Conservation (phyloP, 2,888 invertebrate species). For the Ctena decussata region DNA sequence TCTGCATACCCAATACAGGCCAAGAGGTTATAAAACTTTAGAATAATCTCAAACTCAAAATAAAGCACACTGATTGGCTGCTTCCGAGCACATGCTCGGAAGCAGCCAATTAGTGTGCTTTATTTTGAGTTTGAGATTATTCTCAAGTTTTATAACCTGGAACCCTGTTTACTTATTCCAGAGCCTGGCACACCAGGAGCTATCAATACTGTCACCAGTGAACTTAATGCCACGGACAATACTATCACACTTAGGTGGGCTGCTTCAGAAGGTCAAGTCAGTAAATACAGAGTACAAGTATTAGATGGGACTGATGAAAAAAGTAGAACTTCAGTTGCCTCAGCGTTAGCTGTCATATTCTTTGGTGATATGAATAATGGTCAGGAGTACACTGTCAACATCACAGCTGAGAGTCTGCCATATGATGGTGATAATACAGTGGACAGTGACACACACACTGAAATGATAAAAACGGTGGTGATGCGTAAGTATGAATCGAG, state of each 20-base stretch:
- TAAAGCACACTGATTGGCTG: no score
- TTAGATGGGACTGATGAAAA: neutral
- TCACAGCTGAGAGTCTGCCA: neutral
- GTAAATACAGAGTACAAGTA: neutral
- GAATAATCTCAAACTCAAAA: no score
- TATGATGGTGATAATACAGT: neutral
- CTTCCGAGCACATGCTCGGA: no score
- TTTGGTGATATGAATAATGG: neutral
- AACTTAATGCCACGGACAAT: neutral
- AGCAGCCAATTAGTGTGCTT: no score
- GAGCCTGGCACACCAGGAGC: neutral
- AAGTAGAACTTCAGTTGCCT: no score
- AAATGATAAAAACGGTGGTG: neutral
- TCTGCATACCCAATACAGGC: no score
- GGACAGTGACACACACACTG: neutral
- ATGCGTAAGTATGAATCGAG: neutral
- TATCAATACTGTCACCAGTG: neutral
- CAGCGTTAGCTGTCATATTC: neutral
- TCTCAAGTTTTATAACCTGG: no score
- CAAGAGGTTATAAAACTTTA: no score
- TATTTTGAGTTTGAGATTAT: no score
- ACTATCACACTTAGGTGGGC: neutral
- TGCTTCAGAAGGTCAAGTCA: neutral
- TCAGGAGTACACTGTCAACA: neutral
- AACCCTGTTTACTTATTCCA: neutral